Evolutionary conservation across 1,140 invertebrate species (phyloP).

Genomic region (Pseudomyrmex flavicornis): DNA sequence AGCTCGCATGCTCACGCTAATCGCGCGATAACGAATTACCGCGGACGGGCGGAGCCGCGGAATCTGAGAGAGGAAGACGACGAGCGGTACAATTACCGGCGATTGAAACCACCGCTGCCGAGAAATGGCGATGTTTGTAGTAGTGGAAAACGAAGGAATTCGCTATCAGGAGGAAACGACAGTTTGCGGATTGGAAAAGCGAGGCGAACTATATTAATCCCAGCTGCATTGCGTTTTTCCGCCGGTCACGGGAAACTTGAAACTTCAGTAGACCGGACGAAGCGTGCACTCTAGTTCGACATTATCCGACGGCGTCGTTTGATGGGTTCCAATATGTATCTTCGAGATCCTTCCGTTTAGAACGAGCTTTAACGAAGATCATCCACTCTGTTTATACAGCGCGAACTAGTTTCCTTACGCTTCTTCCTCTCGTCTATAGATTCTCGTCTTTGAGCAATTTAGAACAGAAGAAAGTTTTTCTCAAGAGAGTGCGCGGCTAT

Average conservation of each 20-base stretch:
- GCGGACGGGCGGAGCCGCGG: constrained; percentile 19
- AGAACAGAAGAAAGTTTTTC: neutral
- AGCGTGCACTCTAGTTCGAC: constrained; percentile 12
- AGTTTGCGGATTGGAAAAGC: constrained; percentile 56
- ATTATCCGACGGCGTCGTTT: constrained; percentile 29
- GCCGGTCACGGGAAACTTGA: neutral
- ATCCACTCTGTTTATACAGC: constrained; percentile 43
- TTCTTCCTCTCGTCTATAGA: constrained; percentile 16
- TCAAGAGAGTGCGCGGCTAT: neutral
- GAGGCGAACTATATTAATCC: constrained; percentile 46
- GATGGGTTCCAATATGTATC: constrained; percentile 48
- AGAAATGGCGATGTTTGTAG: neutral
- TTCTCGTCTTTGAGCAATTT: constrained; percentile 47
- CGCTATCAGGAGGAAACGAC: constrained; percentile 13
- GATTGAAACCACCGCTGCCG: constrained; percentile 7
- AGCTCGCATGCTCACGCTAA: constrained; percentile 69
- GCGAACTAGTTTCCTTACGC: neutral
- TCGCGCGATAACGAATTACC: constrained; percentile 73
- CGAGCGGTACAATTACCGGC: constrained; percentile 4
- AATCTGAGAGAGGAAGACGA: neutral
- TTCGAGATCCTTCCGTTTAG: constrained; percentile 25
- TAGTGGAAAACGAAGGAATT: constrained; percentile 24
- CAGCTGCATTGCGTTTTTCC: constrained; percentile 30
- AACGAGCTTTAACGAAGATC: constrained; percentile 50
- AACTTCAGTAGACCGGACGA: neutral